These are phyloP conservation scores for Danaus melanippus DNA, from an alignment of 1,140 invertebrate genomes.

Conservation along the genomic window DNA sequence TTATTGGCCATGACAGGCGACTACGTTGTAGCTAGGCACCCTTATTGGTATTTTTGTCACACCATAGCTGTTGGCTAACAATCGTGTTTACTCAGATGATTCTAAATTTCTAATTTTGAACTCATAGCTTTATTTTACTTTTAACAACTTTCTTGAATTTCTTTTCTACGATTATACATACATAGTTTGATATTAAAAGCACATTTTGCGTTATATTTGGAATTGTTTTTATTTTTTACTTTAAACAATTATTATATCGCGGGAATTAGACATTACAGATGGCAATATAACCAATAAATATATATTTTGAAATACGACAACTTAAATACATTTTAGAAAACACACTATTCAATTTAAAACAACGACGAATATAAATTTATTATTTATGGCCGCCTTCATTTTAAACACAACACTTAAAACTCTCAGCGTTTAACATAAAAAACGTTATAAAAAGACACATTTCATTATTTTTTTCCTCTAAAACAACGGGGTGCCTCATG, in stretches of 20 bases:
- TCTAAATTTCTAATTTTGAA: constrained; percentile 53
- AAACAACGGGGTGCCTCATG: constrained; percentile 65
- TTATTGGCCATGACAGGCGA: constrained; percentile 61
- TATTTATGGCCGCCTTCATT: constrained; percentile 39
- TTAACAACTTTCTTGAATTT: not conserved
- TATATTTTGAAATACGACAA: too few species aligned
- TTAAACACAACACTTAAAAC: constrained; percentile 57
- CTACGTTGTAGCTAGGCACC: constrained; percentile 33
- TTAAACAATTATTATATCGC: too few species aligned
- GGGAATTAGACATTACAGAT: too few species aligned
- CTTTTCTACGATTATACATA: too few species aligned
- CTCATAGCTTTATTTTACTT: too few species aligned
- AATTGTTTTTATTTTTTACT: too few species aligned
- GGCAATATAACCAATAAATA: too few species aligned
- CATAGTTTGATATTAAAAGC: not conserved
- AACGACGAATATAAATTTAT: constrained; percentile 36
- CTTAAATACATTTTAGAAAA: constrained; percentile 17
- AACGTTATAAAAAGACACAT: constrained; percentile 57
- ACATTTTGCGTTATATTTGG: not conserved
- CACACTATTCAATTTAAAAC: constrained; percentile 31
- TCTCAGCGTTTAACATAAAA: constrained; percentile 59
- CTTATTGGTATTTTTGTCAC: constrained; percentile 57
- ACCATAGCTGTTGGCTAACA: constrained; percentile 22
- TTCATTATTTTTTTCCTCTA: constrained; percentile 67
- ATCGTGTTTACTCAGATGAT: constrained; percentile 61